Conservation (phyloP, 2,113 vertebrate species). For the Emydura subglobosa region DNA sequence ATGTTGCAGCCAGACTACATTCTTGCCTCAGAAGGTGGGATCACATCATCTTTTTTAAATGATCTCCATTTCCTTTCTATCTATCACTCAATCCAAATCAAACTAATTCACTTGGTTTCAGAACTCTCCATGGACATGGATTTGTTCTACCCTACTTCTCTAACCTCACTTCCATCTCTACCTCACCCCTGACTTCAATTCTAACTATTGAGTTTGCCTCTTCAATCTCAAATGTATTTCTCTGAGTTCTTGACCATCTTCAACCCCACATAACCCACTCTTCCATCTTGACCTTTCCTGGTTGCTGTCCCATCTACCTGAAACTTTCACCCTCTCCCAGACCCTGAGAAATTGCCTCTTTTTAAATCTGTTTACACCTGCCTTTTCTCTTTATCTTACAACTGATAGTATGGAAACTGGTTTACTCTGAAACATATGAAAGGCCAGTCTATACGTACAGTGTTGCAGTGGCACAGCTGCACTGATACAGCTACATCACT, state of each 20-base stretch:
- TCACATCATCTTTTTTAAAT: background rate
- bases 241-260: background rate
- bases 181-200: background rate
- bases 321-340: slow-evolving; percentile 42
- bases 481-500: too few species aligned
- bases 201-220: background rate
- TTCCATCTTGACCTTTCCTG: background rate
- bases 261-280: background rate
- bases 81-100: background rate
- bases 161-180: background rate
- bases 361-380: slow-evolving; percentile 30
- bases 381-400: slow-evolving; percentile 19
- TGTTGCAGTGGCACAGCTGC: too few species aligned
- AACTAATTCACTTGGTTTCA: background rate
- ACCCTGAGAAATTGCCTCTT: slow-evolving; percentile 10
- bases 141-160: background rate
- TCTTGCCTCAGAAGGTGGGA: background rate
- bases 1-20: background rate
- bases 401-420: background rate
- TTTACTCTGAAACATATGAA: background rate
- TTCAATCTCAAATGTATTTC: slow-evolving; percentile 3
- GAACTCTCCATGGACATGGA: background rate
- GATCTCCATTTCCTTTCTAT: background rate
- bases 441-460: background rate
- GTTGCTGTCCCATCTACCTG: slow-evolving; percentile 7